Conservation (phyloP, 2,113 vertebrate genomes). For the Ia io region DNA sequence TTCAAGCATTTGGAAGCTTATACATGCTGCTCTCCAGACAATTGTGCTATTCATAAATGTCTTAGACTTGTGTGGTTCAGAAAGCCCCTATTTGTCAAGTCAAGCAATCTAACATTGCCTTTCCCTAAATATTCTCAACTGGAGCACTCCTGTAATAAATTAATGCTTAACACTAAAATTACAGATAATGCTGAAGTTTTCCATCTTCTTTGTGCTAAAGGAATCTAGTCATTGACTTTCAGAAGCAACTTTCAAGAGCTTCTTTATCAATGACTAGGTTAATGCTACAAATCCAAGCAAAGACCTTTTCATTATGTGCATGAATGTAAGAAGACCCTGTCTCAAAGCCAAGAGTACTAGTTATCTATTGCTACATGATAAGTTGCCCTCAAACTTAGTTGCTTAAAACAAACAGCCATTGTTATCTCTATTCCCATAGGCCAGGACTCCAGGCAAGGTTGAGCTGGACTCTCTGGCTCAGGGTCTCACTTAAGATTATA, state of each 20-base stretch:
- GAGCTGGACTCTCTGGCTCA: not conserved
- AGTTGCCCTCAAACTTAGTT: not conserved
- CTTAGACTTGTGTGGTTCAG: not conserved
- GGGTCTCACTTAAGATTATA: not conserved
- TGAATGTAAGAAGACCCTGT: not conserved
- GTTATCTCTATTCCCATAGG: not conserved
- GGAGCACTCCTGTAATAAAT: not conserved
- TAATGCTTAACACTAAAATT: not conserved
- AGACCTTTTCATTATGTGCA: not conserved
- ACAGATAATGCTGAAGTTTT: not conserved
- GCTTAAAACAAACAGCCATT: not conserved
- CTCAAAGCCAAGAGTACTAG: not conserved
- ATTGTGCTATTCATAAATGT: not conserved
- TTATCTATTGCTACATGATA: not conserved
- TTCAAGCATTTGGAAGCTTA: not conserved
- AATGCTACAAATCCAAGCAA: not conserved
- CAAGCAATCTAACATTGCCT: not conserved
- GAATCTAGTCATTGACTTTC: not conserved
- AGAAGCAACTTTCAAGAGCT: slow-evolving; percentile 16
- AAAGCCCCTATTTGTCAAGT: slow-evolving; percentile 6
- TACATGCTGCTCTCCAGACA: not conserved
- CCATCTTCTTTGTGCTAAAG: not conserved
- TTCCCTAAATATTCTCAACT: slow-evolving; percentile 2
- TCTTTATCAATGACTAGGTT: not conserved
- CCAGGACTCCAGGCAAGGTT: not conserved